Evolutionary conservation across 2,113 vertebrate genomes (phyloP), one percentile per base, ranked within the genome.

Genomic region (Nothobranchius kuhntae): DNA sequence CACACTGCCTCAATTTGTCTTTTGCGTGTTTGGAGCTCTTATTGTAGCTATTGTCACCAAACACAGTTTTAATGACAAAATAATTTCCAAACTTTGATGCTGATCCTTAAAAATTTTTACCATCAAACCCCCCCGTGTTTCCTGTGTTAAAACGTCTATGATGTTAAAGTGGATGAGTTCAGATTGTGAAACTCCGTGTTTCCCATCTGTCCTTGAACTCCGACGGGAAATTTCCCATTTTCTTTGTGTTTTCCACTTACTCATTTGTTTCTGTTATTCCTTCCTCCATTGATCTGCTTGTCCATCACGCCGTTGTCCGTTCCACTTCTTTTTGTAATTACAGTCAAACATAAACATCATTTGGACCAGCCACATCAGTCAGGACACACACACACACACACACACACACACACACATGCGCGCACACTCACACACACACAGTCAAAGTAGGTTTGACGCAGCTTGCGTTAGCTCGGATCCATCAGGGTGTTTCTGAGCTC

Each of bases 321-420:
- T 73, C 47, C 51, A 40, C 55, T 36, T 62, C 55, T 66, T 72
- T 68, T 58, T 65, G 71, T 71, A 77, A 84, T 85, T 78, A 40
- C 63, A 26, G 55, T 65, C 21, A 63, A 80, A 76, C 59, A 67
- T 85, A 85, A 87, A 87, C 82, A 77, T 10, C 55, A 12, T 14
- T 68, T 10, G 63, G 66, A 61, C 58, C 1, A 40, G 67, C 74
- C 84, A 73, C 84, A 75, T 89, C 75, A 75, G 61, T 86, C 80
- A 66, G 79, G 68, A 67, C 38, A 48, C 15, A 48, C 24, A 26
- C 61, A 38, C 69, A 46, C 40, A 38, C 40, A 9, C 12, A 40
- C 38, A 69, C 13, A 59, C 53, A 17, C 36, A 65, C 68, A 70
- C 53, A 38, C 40, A 46, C 4, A 63, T 42, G 61, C 45, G 53